phyloP scores from a whole-genome alignment of 2,113 vertebrate genomes.

The Engystomops pustulosus region DNA sequence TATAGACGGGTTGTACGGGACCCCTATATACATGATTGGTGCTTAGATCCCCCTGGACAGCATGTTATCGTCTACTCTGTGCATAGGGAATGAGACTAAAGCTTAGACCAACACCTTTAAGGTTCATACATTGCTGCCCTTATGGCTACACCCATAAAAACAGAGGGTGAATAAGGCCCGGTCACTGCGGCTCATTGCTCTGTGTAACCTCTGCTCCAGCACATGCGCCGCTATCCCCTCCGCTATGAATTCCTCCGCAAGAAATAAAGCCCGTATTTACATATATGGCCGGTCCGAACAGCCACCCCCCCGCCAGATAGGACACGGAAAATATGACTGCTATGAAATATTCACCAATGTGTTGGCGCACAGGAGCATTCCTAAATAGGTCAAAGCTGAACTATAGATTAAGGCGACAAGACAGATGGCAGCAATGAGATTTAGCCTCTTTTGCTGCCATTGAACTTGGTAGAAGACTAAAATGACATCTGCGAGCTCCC shows the following conservation, averaged over 20 bases:
- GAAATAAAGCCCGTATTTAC: background rate
- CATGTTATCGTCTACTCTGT: no score
- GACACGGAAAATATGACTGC: slow-evolving; percentile 37
- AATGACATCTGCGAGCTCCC: background rate
- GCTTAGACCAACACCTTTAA: no score
- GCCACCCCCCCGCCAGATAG: background rate
- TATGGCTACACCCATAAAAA: no score
- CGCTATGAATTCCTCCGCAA: background rate
- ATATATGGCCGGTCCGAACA: background rate
- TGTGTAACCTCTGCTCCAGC: no score
- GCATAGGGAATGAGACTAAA: no score
- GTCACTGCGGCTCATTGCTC: no score
- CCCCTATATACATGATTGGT: no score
- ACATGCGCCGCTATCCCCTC: background rate
- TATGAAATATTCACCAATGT: slow-evolving; percentile 12
- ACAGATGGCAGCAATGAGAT: slow-evolving; percentile 23
- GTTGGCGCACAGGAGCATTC: slow-evolving; percentile 18
- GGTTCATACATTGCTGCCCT: no score
- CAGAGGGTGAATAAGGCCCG: no score
- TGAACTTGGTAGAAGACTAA: background rate
- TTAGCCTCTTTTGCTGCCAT: background rate
- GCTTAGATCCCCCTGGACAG: no score
- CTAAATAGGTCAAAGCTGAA: slow-evolving; percentile 44
- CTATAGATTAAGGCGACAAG: background rate
- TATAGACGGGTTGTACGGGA: no score